These are phyloP conservation scores for Poeciliopsis turneri DNA, from an alignment of 2,797 vertebrate genomes.

Conservation along the genomic window DNA sequence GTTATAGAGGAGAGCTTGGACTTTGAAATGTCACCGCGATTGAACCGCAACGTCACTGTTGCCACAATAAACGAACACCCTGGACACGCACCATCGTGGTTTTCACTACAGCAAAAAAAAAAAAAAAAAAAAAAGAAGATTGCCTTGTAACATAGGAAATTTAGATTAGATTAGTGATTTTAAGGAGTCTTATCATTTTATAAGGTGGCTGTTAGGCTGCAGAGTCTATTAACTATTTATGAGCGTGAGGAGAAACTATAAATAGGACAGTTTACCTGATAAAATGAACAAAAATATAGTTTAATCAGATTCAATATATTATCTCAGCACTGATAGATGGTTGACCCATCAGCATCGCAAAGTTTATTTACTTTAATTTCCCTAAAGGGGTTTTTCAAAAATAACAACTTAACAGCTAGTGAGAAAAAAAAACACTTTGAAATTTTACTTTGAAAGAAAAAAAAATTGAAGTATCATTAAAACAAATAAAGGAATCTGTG, in stretches of 20 bases:
- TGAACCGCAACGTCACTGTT: neutral
- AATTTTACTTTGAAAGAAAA: neutral
- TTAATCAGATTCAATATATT: neutral
- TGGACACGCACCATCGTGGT: neutral
- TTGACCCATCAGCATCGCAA: neutral
- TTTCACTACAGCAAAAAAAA: neutral
- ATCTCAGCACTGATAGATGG: neutral
- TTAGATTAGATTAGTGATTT: neutral
- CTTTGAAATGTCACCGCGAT: slow-evolving; percentile 5
- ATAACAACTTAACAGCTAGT: neutral
- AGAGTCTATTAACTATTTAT: slow-evolving; percentile 14
- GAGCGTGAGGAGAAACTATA: slow-evolving; percentile 1
- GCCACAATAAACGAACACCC: neutral
- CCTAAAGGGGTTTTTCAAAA: neutral
- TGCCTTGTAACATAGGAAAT: neutral
- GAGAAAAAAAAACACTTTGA: neutral
- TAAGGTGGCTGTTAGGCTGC: neutral
- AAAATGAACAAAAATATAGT: neutral
- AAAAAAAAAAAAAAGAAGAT: neutral
- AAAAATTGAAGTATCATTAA: neutral
- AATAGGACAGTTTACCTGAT: slow-evolving; percentile 4
- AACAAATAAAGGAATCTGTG: neutral
- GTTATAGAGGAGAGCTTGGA: neutral
- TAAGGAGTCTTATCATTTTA: neutral
- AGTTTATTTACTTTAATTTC: neutral